Conservation (phyloP, 2,888 invertebrate genomes). For the Cybosia mesomella region DNA sequence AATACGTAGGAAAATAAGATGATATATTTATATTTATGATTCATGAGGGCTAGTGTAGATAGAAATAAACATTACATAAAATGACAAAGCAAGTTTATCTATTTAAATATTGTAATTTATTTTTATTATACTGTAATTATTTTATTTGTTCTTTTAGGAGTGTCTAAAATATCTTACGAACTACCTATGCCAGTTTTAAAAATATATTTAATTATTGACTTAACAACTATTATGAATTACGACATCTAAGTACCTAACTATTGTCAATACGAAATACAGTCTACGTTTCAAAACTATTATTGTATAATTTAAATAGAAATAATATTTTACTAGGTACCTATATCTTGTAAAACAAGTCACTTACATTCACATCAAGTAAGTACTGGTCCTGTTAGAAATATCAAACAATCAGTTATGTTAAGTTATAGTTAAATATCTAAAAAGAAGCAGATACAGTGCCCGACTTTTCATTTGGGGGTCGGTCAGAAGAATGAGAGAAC, state of each 20-base stretch:
- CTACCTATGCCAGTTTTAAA: too few relatives aligned
- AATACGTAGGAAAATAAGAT: too few relatives aligned
- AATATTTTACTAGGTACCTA: neutral
- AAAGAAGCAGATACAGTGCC: neutral
- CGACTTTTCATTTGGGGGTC: neutral
- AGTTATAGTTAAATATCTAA: neutral
- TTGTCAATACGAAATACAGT: neutral
- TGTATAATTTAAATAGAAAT: neutral
- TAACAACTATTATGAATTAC: neutral
- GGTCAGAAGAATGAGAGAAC: neutral
- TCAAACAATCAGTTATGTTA: neutral
- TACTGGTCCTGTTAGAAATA: slow-evolving; percentile 16
- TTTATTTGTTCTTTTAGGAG: too few relatives aligned
- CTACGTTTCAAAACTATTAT: neutral
- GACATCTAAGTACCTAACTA: neutral
- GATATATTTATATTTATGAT: too few relatives aligned
- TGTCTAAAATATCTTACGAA: too few relatives aligned
- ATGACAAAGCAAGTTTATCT: neutral
- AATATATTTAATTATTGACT: neutral
- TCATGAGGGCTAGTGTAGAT: neutral
- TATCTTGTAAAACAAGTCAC: neutral
- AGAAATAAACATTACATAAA: neutral
- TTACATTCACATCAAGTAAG: slow-evolving; percentile 12
- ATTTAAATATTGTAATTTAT: neutral
- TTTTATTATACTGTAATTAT: neutral